phyloP scores from a whole-genome alignment of 2,113 vertebrate species.

The Aix galericulata region DNA sequence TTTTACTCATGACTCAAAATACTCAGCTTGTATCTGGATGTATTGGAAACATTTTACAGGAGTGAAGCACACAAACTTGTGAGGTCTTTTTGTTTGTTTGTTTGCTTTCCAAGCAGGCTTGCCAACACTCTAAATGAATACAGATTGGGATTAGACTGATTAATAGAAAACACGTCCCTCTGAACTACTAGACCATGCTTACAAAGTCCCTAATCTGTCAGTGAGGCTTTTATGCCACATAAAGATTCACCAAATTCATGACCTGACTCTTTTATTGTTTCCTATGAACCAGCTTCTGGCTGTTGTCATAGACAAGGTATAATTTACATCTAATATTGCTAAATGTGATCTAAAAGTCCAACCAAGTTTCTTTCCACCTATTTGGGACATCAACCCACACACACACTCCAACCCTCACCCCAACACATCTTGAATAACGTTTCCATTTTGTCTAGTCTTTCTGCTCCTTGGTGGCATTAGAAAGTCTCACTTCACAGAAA shows the following conservation, averaged over 20 bases:
- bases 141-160: not conserved
- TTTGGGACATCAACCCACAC: too few species aligned
- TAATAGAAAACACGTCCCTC: not conserved
- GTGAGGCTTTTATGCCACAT: not conserved
- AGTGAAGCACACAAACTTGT: not conserved
- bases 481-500: not conserved
- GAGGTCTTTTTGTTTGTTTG: not conserved
- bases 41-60: not conserved
- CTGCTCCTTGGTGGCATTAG: rapidly evolving
- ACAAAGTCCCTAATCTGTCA: not conserved
- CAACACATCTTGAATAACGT: not conserved
- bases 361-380: too few species aligned
- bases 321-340: not conserved
- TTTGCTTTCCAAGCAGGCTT: not conserved
- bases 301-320: not conserved
- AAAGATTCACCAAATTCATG: not conserved
- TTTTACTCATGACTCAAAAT: not conserved
- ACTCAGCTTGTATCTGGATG: not conserved
- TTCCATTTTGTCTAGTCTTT: not conserved
- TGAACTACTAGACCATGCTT: not conserved
- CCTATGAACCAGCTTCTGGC: not conserved
- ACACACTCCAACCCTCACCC: not conserved
- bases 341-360: not conserved
- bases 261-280: not conserved
- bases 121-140: not conserved